phyloP scores from a whole-genome alignment of 2,888 invertebrate genomes.

The Cataglyphis albicans region DNA sequence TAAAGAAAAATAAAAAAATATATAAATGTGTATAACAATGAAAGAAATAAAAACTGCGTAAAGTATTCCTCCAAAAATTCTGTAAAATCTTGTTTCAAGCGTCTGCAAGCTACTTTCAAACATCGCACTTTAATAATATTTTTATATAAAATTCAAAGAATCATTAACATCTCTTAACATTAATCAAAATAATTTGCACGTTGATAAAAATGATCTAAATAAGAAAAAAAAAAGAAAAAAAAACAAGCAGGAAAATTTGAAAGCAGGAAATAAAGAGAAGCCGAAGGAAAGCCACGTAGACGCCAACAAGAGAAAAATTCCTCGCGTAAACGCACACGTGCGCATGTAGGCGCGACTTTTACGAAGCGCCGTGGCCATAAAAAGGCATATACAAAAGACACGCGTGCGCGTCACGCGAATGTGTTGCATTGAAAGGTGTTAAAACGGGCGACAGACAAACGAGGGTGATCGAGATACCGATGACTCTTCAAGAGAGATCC shows the following conservation, averaged over 20 bases:
- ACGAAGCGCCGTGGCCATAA: constrained; percentile 40
- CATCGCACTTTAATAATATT: not conserved
- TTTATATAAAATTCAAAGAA: not conserved
- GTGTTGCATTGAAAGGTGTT: not conserved
- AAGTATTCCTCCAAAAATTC: not conserved
- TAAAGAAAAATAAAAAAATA: not conserved
- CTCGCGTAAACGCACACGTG: constrained; percentile 61
- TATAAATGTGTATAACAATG: not conserved
- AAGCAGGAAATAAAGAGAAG: not conserved
- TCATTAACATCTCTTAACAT: not conserved
- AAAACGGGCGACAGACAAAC: constrained; percentile 4
- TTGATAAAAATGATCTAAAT: not conserved
- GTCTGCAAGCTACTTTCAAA: not conserved
- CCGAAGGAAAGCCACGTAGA: constrained; percentile 11
- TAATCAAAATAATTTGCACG: not conserved
- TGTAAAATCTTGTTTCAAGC: not conserved
- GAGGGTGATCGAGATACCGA: constrained; percentile 32
- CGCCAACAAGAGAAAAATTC: constrained; percentile 56
- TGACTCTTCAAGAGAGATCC: constrained; percentile 32
- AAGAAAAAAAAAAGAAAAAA: not conserved
- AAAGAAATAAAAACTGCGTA: not conserved
- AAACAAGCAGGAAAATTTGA: constrained; percentile 2
- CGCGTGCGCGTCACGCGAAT: constrained; percentile 8
- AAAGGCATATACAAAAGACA: constrained; percentile 42
- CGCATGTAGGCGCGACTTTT: constrained; percentile 31